Base-by-base conservation (phyloP, 92 coral and sea anemone species). In the Siderastrea radians region DNA sequence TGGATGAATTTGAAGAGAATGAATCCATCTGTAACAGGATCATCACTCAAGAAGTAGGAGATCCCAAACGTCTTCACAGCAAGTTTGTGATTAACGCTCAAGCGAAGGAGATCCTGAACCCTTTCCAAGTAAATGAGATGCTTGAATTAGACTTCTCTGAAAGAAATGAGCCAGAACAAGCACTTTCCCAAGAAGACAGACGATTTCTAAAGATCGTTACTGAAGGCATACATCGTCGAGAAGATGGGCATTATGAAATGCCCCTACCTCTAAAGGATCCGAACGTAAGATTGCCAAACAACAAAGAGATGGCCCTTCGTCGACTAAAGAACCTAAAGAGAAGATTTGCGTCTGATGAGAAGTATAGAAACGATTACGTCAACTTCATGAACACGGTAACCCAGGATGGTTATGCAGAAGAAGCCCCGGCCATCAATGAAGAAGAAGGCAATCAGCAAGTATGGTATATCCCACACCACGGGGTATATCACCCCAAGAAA, bases 391-490 rank as follows among this genome's bases (percentile, higher is more conserved):
- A 17, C 5, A n/a, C n/a, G 17, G 6, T 64, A 7, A n/a, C 17
- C 69, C 43, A 64, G n/a, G 1, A 64, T 16, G 46, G 69, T 64
- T 19, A 64, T 64, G 69, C 69, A 19, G 69, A 64, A 64, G 19
- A 26, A 26, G 38, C 38, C 38, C 38, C 38, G 38, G 38, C 38
- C 38, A 26, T 26, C 38, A 26, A 26, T 26, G 38, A 26, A 26
- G 38, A 26, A 26, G 38, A 26, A 26, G 38, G 38, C 38, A 26
- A 26, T 26, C 38, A 26, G 38, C 69, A 16, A 51, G 64, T 8
- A 15, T 77, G 66, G 81, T 77, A 77, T 52, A 50, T 77, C 15
- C 81, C 81, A 5, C 81, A 77, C 48, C 81, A 77, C 38, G 81
- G 81, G 5, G 50, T 77, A 52, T 77, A 77, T 46, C 81, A 77